Percentiles rank a stretch among this genome's conserved stretches.
Evolutionary conservation across 2,888 invertebrate genomes (phyloP).

Genomic region (Schizotus pectinicornis): DNA sequence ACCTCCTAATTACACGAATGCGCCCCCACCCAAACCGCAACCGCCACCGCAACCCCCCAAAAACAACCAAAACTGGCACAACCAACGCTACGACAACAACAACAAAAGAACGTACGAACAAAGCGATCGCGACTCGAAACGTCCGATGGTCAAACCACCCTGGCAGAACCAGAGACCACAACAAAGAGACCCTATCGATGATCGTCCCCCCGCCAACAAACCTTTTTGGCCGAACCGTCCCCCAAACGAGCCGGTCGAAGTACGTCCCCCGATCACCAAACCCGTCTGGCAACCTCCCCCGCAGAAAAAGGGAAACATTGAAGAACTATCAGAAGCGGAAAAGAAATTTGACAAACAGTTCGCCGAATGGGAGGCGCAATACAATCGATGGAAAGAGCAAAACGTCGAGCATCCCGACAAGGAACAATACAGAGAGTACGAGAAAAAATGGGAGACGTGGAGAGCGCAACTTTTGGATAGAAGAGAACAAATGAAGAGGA

Average conservation of each 20-base stretch:
- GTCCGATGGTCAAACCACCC: conserved; percentile 8
- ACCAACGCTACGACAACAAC: neutral
- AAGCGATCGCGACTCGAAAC: neutral
- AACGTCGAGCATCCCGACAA: conserved; percentile 92
- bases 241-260: neutral
- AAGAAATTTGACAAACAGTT: conserved; percentile 88
- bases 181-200: neutral
- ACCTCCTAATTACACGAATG: conserved; percentile 34
- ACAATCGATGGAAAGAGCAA: conserved; percentile 88
- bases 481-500: conserved; percentile 80
- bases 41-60: conserved; percentile 45
- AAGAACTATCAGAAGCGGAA: conserved; percentile 70
- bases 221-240: neutral
- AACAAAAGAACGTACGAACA: neutral
- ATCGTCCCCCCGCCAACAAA: neutral
- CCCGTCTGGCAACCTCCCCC: neutral
- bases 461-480: conserved; percentile 78
- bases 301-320: conserved; percentile 35
- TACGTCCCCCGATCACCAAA: neutral
- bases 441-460: conserved; percentile 87
- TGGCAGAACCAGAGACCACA: conserved; percentile 16
- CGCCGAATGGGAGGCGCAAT: conserved; percentile 89
- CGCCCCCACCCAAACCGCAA: conserved; percentile 35
- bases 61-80: conserved; percentile 29
- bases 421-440: conserved; percentile 83